phyloP scores from a whole-genome alignment of 2,888 invertebrate species.

The Ischnura elegans region DNA sequence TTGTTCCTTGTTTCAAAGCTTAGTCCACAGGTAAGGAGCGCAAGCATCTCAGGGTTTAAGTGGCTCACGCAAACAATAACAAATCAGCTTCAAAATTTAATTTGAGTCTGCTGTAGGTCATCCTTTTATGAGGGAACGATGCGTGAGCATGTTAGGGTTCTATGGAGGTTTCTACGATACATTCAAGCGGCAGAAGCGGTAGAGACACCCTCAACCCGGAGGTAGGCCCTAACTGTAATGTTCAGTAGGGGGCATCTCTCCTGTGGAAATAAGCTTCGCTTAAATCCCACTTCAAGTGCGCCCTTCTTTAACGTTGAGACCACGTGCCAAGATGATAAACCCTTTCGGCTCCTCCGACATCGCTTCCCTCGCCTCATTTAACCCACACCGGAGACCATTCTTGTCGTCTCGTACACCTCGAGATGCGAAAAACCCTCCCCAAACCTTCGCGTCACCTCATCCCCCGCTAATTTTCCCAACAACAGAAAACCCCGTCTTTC shows the following conservation, averaged over 20 bases:
- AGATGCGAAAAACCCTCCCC: background rate
- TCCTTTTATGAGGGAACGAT: background rate
- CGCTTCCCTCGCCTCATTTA: background rate
- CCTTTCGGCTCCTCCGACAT: background rate
- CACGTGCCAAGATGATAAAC: background rate
- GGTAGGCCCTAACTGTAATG: background rate
- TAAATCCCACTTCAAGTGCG: background rate
- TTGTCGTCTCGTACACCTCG: background rate
- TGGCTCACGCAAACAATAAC: background rate
- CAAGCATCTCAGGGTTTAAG: background rate
- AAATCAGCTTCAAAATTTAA: slow-evolving; percentile 21
- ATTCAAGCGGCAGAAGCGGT: too few species aligned
- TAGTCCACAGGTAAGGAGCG: too few species aligned
- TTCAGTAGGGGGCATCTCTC: background rate
- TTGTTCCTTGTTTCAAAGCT: too few species aligned
- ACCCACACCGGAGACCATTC: background rate
- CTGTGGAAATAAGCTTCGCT: background rate
- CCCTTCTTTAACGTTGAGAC: background rate
- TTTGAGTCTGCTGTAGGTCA: background rate
- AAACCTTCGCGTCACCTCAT: background rate
- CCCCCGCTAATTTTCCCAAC: background rate
- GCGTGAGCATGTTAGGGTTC: background rate
- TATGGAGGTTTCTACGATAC: background rate
- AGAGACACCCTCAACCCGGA: background rate
- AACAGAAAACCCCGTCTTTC: background rate